A percentile compares a stretch with the other conserved stretches of the same genome.
Evolutionary conservation across 2,113 vertebrate species (phyloP).

Genomic region (Sebastes schlegelii): DNA sequence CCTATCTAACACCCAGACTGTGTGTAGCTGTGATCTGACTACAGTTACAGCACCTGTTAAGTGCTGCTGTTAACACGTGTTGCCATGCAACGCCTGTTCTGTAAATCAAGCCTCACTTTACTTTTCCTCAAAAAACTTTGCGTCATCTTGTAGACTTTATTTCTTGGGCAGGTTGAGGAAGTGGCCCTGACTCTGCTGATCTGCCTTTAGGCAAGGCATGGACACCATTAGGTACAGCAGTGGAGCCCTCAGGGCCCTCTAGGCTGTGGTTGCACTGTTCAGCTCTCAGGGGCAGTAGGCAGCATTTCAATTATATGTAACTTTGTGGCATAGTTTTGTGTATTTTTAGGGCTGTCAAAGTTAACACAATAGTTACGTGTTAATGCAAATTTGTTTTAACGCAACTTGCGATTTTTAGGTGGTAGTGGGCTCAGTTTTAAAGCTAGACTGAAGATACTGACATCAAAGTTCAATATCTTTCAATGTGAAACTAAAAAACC

Average conservation of each 20-base stretch:
- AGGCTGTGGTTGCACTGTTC: background rate
- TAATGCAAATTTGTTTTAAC: no score
- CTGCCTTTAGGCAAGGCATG: background rate
- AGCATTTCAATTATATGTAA: background rate
- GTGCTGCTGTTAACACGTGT: background rate
- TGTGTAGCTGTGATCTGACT: background rate
- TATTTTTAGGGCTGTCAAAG: background rate
- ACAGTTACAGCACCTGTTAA: background rate
- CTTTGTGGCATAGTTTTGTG: background rate
- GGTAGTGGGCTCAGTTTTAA: no score
- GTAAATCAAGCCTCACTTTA: slow-evolving; percentile 19
- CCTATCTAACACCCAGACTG: background rate
- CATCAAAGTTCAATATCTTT: no score
- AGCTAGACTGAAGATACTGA: no score
- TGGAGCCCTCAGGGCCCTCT: background rate
- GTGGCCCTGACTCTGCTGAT: background rate
- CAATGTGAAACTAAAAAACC: no score
- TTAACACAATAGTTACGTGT: no score
- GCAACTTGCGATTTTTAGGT: no score
- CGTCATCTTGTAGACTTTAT: background rate
- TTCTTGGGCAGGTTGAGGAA: background rate
- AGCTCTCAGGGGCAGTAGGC: background rate
- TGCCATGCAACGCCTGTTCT: background rate
- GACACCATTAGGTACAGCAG: background rate
- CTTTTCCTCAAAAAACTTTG: slow-evolving; percentile 17